Conservation (phyloP, 2,113 vertebrate genomes). For the Alosa alosa region DNA sequence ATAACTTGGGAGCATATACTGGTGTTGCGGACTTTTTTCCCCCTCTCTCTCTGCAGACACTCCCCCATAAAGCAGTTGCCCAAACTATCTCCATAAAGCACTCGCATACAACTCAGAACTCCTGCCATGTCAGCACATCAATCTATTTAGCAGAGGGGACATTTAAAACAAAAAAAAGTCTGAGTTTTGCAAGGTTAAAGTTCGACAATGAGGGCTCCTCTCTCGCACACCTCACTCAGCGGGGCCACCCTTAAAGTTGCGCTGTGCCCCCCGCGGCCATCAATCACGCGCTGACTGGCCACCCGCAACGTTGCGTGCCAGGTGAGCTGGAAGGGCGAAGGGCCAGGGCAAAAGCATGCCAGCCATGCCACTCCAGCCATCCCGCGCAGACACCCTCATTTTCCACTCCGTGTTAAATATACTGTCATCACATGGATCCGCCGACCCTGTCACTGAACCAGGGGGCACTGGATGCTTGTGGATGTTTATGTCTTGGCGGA, state of each 20-base stretch:
- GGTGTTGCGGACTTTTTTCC: too few relatives aligned
- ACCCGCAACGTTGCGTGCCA: constrained; percentile 33
- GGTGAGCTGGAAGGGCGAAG: constrained; percentile 31
- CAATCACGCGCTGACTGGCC: constrained; percentile 33
- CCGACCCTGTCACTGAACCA: constrained; percentile 18
- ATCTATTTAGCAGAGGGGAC: constrained; percentile 10
- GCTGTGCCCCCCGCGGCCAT: constrained; percentile 23
- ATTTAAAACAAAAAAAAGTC: not conserved
- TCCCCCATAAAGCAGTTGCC: not conserved
- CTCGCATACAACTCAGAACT: not conserved
- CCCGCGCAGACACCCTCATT: constrained; percentile 22
- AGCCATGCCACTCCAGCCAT: constrained; percentile 34
- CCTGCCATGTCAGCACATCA: not conserved
- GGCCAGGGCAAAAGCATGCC: constrained; percentile 33
- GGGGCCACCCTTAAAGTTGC: constrained; percentile 3
- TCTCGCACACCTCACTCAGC: not conserved
- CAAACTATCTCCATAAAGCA: not conserved
- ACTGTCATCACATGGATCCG: constrained; percentile 37
- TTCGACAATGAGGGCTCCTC: constrained; percentile 17
- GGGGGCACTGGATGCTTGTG: not conserved
- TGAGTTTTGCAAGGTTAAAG: constrained; percentile 30
- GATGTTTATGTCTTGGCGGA: not conserved
- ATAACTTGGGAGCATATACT: too few relatives aligned
- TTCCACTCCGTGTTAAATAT: constrained; percentile 42
- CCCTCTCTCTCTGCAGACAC: not conserved